A percentile compares a stretch with the other conserved stretches of the same genome.
phyloP scores from a whole-genome alignment of 2,113 vertebrate genomes.

The Eudorcas thomsonii region DNA sequence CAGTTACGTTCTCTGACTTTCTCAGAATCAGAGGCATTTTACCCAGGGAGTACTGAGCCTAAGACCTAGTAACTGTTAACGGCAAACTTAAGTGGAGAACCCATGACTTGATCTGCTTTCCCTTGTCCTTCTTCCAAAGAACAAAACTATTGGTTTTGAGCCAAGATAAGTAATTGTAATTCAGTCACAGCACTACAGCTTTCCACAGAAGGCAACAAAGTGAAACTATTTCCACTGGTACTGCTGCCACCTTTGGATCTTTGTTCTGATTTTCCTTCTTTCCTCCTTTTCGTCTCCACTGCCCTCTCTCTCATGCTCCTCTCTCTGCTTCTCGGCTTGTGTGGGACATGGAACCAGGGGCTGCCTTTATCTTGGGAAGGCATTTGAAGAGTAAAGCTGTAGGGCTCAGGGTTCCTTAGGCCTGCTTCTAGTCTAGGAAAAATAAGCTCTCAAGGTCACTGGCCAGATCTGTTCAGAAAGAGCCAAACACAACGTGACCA shows the following conservation, averaged over 20 bases:
- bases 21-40: neutral
- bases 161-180: neutral
- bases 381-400: neutral
- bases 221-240: neutral
- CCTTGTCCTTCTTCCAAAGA: neutral
- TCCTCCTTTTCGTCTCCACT: neutral
- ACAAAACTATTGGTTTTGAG: neutral
- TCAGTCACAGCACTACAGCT: neutral
- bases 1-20: neutral
- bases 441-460: neutral
- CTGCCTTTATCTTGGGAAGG: neutral
- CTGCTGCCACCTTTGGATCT: neutral
- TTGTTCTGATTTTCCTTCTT: neutral
- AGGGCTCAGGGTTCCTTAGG: neutral
- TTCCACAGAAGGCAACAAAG: neutral
- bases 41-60: neutral
- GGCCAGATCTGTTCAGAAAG: neutral
- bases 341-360: neutral
- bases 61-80: neutral
- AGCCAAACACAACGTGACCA: neutral
- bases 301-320: neutral
- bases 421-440: neutral
- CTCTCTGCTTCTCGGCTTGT: neutral
- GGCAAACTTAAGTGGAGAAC: neutral
- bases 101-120: neutral